Conservation (phyloP, 2,888 invertebrate species). For the Coleophora deauratella region DNA sequence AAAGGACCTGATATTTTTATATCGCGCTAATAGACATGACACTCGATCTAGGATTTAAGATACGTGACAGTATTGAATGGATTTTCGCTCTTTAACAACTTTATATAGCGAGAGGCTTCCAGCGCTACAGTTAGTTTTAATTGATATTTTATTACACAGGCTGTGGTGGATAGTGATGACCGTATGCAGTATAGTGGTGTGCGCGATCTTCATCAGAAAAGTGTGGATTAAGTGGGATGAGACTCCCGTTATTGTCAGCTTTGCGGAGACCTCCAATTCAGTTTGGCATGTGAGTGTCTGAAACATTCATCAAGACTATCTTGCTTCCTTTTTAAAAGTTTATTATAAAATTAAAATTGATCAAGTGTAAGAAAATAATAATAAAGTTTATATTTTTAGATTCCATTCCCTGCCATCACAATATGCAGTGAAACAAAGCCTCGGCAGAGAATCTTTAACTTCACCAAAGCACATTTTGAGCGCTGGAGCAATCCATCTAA, state of each 20-base stretch:
- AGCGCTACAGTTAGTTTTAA: too few species aligned
- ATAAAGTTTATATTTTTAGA: slow-evolving; percentile 24
- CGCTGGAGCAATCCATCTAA: slow-evolving; percentile 24
- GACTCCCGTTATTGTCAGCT: slow-evolving; percentile 78
- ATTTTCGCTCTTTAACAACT: too few species aligned
- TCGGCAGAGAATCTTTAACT: slow-evolving; percentile 70
- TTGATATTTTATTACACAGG: too few species aligned
- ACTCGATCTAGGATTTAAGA: too few species aligned
- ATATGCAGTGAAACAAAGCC: slow-evolving; percentile 76
- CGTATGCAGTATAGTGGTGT: slow-evolving; percentile 66
- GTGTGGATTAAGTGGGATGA: slow-evolving; percentile 77
- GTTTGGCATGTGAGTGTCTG: slow-evolving; percentile 54
- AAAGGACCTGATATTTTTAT: too few species aligned
- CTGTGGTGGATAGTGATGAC: slow-evolving; percentile 72
- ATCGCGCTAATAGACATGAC: too few species aligned
- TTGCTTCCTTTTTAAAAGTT: too few species aligned
- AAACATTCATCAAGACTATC: neutral
- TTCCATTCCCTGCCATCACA: slow-evolving; percentile 73
- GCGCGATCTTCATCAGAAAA: slow-evolving; percentile 64
- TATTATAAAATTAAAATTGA: too few species aligned
- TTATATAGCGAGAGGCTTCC: too few species aligned
- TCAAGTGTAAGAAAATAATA: neutral
- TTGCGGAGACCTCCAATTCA: slow-evolving; percentile 77
- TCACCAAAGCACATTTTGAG: slow-evolving; percentile 54
- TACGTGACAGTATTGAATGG: too few species aligned